Evolutionary conservation across 2,888 invertebrate species (phyloP).

Genomic region (Synanthedon formicaeformis): DNA sequence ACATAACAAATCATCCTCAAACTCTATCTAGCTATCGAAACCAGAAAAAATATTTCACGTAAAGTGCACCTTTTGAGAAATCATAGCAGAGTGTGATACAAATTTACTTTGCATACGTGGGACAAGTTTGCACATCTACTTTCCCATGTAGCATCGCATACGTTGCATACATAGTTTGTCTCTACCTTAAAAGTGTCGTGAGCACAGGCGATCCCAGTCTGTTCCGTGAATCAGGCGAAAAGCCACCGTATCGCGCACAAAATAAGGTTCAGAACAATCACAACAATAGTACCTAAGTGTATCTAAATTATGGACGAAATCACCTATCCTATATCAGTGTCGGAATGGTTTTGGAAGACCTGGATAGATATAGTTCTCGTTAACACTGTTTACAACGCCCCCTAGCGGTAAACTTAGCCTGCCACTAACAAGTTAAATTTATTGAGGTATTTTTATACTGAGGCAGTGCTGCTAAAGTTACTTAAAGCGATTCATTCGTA

Average conservation of each 20-base stretch:
- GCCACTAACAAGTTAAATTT: slow-evolving; percentile 23
- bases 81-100: too few relatives aligned
- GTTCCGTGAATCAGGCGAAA: too few relatives aligned
- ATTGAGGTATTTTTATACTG: slow-evolving; percentile 30
- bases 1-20: too few relatives aligned
- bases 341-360: slow-evolving; percentile 43
- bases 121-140: too few relatives aligned
- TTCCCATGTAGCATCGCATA: too few relatives aligned
- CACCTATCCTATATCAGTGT: slow-evolving; percentile 19
- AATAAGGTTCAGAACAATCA: background rate
- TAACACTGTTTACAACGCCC: background rate
- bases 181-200: slow-evolving; percentile 14
- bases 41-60: too few relatives aligned
- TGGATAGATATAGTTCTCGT: slow-evolving; percentile 21
- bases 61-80: too few relatives aligned
- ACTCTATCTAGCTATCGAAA: too few relatives aligned
- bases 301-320: slow-evolving; percentile 38
- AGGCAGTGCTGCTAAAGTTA: slow-evolving; percentile 22
- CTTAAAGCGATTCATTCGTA: too few relatives aligned
- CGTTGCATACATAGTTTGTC: too few relatives aligned
- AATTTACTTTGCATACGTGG: too few relatives aligned
- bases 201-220: slow-evolving; percentile 17
- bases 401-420: slow-evolving; percentile 7
- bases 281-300: background rate
- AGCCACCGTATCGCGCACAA: too few relatives aligned